Base-by-base conservation (phyloP, 92 coral and sea anemone species). In the Porites cylindrica region DNA sequence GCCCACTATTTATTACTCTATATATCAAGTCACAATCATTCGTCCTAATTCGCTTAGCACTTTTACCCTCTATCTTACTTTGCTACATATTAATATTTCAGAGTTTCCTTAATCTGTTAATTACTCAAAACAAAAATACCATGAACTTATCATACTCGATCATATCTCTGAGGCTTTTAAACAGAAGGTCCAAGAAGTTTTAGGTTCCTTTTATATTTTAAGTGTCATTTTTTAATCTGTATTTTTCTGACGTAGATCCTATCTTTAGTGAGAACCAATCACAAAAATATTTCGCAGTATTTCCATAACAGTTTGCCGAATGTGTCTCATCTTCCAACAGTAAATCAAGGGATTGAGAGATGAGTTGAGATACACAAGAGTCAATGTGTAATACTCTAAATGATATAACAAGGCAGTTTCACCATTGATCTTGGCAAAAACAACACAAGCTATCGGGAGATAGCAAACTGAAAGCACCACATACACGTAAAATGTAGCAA, bases 291-390 rank as follows among this genome's bases (percentile, higher is more conserved):
- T 52, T 75, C 63, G 79, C 43, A 75, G 50, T 11, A 75, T 51
- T 62, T 75, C 63, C 7, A 75, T 19, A 38, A 75, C 17, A 51
- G 43, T 43, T 17, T 21, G 65, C 13, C 79, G 61, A 75, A 75
- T 53, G 20, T 53, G 79, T 51, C 79, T 75, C 79, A 75, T 51
- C 79, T 75, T 75, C 79, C 79, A 75, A 32, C 79, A 75, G 79
- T 75, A 75, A 24, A 75, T 21, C 20, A 51, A 29, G 17, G 79
- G 79, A 32, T 75, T 75, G 17, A 75, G 56, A 0, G 79, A 75
- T 14, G 79, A 75, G 23, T 53, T 75, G 50, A 75, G n/a, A 23
- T 20, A 75, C 14, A 75, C 10, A 38, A 75, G 23, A 4, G 79
- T 75, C 32, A 7, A 2, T 18, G 79, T 12, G 56, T 6, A 53